phyloP scores from a whole-genome alignment of 2,113 vertebrate genomes.

The Carollia perspicillata region DNA sequence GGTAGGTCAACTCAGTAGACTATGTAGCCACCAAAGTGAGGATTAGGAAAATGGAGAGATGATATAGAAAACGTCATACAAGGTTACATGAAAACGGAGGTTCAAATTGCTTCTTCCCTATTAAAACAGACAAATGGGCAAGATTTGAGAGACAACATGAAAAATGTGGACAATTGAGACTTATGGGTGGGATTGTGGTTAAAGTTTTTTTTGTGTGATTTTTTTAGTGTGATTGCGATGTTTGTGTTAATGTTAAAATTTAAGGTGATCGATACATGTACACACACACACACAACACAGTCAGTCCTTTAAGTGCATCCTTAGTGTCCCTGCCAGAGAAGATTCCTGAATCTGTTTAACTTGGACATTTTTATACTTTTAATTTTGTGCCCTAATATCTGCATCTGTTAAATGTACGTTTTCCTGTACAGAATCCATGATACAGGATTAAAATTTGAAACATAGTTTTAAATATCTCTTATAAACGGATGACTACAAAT shows the following conservation, averaged over 20 bases:
- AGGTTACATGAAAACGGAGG: not conserved
- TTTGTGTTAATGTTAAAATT: not conserved
- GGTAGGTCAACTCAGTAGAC: not conserved
- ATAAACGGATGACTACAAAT: not conserved
- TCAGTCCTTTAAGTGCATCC: not conserved
- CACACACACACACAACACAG: not conserved
- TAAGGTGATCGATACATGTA: not conserved
- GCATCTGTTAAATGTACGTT: not conserved
- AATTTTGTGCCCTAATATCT: not conserved
- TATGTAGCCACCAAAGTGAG: not conserved
- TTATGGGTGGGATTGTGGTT: not conserved
- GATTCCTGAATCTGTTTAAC: not conserved
- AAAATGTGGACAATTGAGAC: not conserved
- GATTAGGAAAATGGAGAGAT: not conserved
- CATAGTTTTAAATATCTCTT: not conserved
- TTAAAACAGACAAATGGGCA: not conserved
- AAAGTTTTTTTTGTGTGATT: not conserved
- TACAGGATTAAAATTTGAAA: not conserved
- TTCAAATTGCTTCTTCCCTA: not conserved
- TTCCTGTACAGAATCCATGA: not conserved
- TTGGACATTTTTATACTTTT: not conserved
- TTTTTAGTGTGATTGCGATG: not conserved
- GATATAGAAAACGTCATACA: not conserved
- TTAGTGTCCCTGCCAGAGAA: not conserved
- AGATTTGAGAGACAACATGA: not conserved